These are phyloP conservation scores for Lithosia quadra DNA, from an alignment of 2,888 invertebrate genomes.

Conservation along the genomic window DNA sequence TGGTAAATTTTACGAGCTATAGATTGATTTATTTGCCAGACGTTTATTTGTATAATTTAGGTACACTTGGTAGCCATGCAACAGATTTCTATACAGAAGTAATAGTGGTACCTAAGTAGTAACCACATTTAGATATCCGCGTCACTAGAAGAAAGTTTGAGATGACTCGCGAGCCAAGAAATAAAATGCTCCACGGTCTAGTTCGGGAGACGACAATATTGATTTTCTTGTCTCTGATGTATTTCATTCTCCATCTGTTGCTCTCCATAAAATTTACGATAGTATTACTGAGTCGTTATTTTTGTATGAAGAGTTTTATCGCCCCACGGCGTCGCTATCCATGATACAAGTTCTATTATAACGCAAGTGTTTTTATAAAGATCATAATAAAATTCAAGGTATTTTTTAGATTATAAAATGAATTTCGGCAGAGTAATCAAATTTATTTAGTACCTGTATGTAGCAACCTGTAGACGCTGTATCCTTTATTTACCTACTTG, in stretches of 20 bases:
- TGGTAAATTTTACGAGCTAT: not conserved
- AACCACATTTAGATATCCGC: not conserved
- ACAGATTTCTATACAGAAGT: not conserved
- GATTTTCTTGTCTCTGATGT: constrained; percentile 80
- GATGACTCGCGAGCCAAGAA: constrained; percentile 62
- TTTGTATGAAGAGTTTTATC: constrained; percentile 84
- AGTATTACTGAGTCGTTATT: constrained; percentile 84
- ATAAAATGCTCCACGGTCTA: constrained; percentile 70
- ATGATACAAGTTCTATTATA: constrained; percentile 70
- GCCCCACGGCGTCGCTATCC: constrained; percentile 65
- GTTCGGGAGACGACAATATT: constrained; percentile 79
- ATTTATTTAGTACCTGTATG: not conserved
- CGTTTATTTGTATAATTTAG: not conserved
- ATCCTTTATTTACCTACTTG: no score
- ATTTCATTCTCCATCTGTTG: constrained; percentile 85
- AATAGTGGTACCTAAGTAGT: not conserved
- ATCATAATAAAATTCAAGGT: constrained; percentile 61
- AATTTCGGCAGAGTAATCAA: not conserved
- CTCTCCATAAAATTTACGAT: constrained; percentile 85
- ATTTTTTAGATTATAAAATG: constrained; percentile 37
- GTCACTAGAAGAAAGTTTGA: constrained; percentile 56
- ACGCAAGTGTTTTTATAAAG: constrained; percentile 65
- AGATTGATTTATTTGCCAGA: not conserved
- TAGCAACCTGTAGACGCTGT: no score
- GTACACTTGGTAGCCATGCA: not conserved